phyloP scores from a whole-genome alignment of 2,113 vertebrate genomes.

The Danio rerio region GRCz12tu NC_133192.1:23819001-23819500 shows the following conservation, averaged over 20 bases:
- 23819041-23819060: not conserved
- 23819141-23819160: constrained; percentile 10
- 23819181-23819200: constrained; percentile 31
- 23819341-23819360: not conserved
- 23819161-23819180: not conserved
- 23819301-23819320: not conserved
- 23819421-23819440: not conserved
- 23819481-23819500: not conserved
- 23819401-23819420: not conserved
- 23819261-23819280: constrained; percentile 36
- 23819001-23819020: not conserved
- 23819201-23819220: constrained; percentile 30
- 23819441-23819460: not conserved
- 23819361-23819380: too few relatives aligned
- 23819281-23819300: constrained; percentile 20
- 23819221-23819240: constrained; percentile 38
- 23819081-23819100: not conserved
- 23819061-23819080: constrained; percentile 3
- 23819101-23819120: not conserved
- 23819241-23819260: constrained; percentile 38
- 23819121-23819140: not conserved
- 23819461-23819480: not conserved
- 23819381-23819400: not conserved
- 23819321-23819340: not conserved
- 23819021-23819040: constrained; percentile 6